Base-by-base conservation (phyloP, 2,888 invertebrate genomes). In the Brachyopa scutellaris region DNA sequence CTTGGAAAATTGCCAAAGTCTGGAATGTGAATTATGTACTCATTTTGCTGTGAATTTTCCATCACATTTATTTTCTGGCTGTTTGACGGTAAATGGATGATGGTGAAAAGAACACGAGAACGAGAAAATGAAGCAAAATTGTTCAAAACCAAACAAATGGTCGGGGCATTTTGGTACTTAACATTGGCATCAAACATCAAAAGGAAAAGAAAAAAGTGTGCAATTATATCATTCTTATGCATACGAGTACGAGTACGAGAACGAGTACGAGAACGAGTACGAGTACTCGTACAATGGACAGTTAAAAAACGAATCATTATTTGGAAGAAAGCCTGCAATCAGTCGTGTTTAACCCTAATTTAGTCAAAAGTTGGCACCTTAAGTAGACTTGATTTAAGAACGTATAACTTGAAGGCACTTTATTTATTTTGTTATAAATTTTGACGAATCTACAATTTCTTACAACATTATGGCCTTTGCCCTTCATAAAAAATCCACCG, bases 1-100 rank as follows among this genome's bases (percentile, higher is more conserved):
- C 47, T 61, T 82, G 82, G 82, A 82, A 19, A 38, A 45, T 59
- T 70, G 82, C 82, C 82, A 82, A 82, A 66, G 82, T 82, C 82
- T 82, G 82, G 82, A 77, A 82, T 77, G 82, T 82, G 77, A 82
- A 82, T 82, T 82, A 82, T 82, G 76, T 82, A 82, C 80, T 82
- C 69, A 82, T 82, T 82, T 82, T 82, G 70, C 70, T 77, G 70
- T 77, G 77, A 72, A 82, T 82, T 82, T 82, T 82, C 82, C 70
- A 77, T 77, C 61, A 82, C 82, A 82, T 82, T 82, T 77, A 82
- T 82, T 77, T 70, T 82, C 40, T 66, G 47, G 4, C 26, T 51
- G 62, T 38, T 72, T 51, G 57, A 51, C 17, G 64, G 45, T n/a
- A n/a, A n/a, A n/a, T n/a, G n/a, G n/a, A n/a, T n/a, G n/a, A 57